phyloP scores from a whole-genome alignment of 2,113 vertebrate species.

The Petromus typicus region DNA sequence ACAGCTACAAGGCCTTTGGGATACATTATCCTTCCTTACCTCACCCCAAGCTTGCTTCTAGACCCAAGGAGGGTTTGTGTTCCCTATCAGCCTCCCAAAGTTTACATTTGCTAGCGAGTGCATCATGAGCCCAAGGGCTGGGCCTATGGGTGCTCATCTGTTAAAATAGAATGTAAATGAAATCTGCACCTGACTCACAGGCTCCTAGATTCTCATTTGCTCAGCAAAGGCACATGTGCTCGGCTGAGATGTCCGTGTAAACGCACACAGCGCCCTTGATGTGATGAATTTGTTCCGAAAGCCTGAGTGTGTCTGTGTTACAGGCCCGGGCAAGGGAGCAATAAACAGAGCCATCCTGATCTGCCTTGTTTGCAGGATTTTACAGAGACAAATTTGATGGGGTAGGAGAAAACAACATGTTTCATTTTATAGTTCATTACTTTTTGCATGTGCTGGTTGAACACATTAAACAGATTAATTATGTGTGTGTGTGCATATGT shows the following conservation, averaged over 20 bases:
- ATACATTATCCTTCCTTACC: neutral
- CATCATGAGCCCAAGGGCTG: neutral
- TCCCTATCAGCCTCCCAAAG: neutral
- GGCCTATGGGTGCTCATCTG: neutral
- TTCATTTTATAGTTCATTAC: neutral
- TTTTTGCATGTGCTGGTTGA: neutral
- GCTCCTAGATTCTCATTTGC: neutral
- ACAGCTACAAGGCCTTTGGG: too few species aligned
- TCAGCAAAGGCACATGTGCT: rapidly evolving
- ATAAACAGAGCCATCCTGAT: neutral
- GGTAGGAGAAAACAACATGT: neutral
- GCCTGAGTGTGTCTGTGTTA: neutral
- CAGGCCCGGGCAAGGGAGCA: neutral
- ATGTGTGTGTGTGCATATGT: neutral
- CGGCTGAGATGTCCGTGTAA: too few species aligned
- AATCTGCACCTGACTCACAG: neutral
- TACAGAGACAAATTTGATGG: constrained; percentile 1
- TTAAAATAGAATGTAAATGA: neutral
- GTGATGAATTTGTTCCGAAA: neutral
- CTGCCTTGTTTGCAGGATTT: neutral
- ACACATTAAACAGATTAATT: neutral
- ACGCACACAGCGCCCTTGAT: neutral
- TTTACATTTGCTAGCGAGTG: neutral
- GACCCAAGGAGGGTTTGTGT: neutral
- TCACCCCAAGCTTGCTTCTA: neutral